These are phyloP conservation scores for human (Homo sapiens) DNA, from an alignment of 2,113 vertebrate species.

Conservation along the genomic window DNA sequence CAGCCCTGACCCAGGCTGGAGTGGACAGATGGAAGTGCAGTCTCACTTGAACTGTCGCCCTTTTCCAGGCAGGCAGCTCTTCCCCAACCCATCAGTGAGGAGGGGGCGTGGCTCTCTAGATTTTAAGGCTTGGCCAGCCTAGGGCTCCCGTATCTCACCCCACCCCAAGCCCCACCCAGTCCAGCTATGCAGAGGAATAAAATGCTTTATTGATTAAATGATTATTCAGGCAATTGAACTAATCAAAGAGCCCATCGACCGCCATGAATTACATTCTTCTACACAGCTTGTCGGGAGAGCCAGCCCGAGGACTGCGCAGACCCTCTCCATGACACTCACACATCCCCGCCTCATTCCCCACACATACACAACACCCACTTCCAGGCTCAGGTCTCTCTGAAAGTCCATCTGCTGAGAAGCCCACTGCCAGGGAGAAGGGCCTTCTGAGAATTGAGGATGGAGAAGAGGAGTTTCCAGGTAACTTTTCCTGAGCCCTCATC, in stretches of 20 bases:
- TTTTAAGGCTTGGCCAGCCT: neutral
- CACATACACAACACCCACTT: neutral
- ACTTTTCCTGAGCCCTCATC: neutral
- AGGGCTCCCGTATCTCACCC: neutral
- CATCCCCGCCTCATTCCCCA: neutral
- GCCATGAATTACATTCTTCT: slow-evolving; percentile 79
- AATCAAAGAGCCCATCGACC: slow-evolving; percentile 86
- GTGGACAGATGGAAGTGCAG: neutral
- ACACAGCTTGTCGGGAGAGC: slow-evolving; percentile 62
- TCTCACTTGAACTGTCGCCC: neutral
- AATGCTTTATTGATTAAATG: slow-evolving; percentile 88
- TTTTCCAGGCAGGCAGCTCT: neutral
- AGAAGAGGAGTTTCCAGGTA: neutral
- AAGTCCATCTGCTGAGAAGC: neutral
- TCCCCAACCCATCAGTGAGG: neutral
- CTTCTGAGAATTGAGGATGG: neutral
- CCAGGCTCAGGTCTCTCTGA: neutral
- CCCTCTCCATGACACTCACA: neutral
- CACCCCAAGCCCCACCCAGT: slow-evolving; percentile 55
- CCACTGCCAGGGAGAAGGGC: neutral
- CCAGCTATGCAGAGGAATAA: slow-evolving; percentile 72
- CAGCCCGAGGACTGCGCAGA: neutral
- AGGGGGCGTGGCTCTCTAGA: slow-evolving; percentile 52
- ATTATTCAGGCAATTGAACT: slow-evolving; percentile 88
- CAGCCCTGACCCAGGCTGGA: neutral